Evolutionary conservation across 2,113 vertebrate species (phyloP).

Genomic region (Nothobranchius kuhntae): DNA sequence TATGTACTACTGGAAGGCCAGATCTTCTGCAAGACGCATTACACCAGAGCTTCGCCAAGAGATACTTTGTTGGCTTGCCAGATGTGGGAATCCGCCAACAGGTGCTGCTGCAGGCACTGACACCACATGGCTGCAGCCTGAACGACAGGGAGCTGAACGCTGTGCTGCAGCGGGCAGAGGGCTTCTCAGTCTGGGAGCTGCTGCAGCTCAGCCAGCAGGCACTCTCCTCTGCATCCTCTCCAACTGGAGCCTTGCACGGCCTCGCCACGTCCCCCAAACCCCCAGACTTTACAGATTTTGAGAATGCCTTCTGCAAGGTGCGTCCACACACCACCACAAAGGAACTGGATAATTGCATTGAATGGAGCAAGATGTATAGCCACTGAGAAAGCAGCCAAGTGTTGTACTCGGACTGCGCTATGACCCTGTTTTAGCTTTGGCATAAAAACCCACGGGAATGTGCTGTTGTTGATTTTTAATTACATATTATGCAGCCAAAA

Average conservation of each 20-base stretch:
- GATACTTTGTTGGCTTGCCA: constrained; percentile 87
- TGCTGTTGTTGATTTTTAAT: constrained; percentile 59
- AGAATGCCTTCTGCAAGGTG: constrained; percentile 91
- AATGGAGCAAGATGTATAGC: constrained; percentile 95
- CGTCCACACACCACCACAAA: constrained; percentile 85
- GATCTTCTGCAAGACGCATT: constrained; percentile 88
- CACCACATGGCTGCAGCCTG: constrained; percentile 84
- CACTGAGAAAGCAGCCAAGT: constrained; percentile 74
- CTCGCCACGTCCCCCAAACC: constrained; percentile 80
- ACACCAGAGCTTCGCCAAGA: constrained; percentile 87
- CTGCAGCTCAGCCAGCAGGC: constrained; percentile 91
- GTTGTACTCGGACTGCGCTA: constrained; percentile 61
- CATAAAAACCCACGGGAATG: constrained; percentile 58
- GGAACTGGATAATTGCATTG: constrained; percentile 89
- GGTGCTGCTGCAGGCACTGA: constrained; percentile 87
- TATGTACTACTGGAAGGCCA: constrained; percentile 88
- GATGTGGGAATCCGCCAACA: constrained; percentile 84
- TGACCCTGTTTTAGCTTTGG: constrained; percentile 53
- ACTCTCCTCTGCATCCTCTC: constrained; percentile 72
- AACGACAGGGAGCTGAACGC: constrained; percentile 87
- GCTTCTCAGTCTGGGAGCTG: constrained; percentile 87
- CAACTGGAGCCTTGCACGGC: constrained; percentile 62
- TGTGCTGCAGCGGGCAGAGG: constrained; percentile 89
- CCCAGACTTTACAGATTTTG: constrained; percentile 89
- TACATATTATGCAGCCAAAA: constrained; percentile 79